Evolutionary conservation across 2,888 invertebrate species (phyloP).

Genomic region (Diaprepes abbreviatus): DNA sequence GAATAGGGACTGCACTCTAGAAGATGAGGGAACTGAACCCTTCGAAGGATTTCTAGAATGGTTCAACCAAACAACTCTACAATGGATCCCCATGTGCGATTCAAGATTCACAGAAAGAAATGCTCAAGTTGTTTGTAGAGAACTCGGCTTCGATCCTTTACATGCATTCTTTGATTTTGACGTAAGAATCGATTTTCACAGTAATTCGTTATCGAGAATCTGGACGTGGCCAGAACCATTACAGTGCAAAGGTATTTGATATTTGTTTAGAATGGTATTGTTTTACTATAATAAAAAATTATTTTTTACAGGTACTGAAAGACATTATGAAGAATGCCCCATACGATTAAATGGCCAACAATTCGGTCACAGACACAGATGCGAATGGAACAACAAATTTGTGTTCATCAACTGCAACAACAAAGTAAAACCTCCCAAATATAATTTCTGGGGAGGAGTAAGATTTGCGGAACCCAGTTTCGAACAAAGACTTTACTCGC

Average conservation of each 20-base stretch:
- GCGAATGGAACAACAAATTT: conserved; percentile 91
- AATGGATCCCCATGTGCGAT: conserved; percentile 98
- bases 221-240: conserved; percentile 97
- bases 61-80: conserved; percentile 93
- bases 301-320: conserved; percentile 52
- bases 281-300: background rate
- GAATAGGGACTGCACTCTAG: conserved; percentile 77
- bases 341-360: conserved; percentile 91
- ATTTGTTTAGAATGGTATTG: too few relatives aligned
- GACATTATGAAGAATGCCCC: conserved; percentile 84
- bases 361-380: conserved; percentile 86
- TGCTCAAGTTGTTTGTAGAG: conserved; percentile 95
- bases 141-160: conserved; percentile 89
- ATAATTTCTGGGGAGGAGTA: conserved; percentile 94
- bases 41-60: conserved; percentile 94
- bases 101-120: conserved; percentile 92
- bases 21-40: conserved; percentile 69
- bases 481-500: conserved; percentile 87
- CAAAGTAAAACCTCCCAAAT: conserved; percentile 71
- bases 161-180: conserved; percentile 92
- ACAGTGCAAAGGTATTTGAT: conserved; percentile 80
- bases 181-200: conserved; percentile 88
- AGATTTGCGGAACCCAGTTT: conserved; percentile 92
- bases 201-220: conserved; percentile 87
- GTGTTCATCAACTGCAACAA: conserved; percentile 94